These are phyloP conservation scores for Polymixis lichenea DNA, from an alignment of 2,888 invertebrate species.

Conservation along the genomic window DNA sequence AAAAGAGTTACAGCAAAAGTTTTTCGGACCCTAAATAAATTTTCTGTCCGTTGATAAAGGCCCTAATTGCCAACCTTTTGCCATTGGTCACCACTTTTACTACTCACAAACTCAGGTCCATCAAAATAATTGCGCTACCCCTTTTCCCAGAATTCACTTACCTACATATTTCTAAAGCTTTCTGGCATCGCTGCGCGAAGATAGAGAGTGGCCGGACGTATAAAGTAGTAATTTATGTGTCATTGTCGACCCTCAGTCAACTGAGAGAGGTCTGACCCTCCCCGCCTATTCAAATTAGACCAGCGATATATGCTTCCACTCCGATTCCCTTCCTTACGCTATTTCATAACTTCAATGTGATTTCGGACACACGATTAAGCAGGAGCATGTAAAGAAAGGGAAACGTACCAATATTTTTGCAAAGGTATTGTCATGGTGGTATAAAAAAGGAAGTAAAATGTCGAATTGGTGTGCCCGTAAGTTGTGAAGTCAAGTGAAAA, in stretches of 20 bases:
- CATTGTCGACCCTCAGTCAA: constrained; percentile 79
- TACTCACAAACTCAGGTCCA: constrained; percentile 32
- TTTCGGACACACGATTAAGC: constrained; percentile 78
- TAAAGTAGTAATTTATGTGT: constrained; percentile 82
- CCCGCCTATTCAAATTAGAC: constrained; percentile 82
- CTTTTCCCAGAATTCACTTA: constrained; percentile 49
- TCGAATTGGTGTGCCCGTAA: constrained; percentile 15
- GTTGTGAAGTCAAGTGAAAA: constrained; percentile 31
- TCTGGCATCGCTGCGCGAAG: constrained; percentile 41
- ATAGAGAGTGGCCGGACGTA: constrained; percentile 75
- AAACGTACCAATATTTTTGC: constrained; percentile 46
- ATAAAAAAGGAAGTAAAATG: constrained; percentile 24
- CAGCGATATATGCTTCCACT: constrained; percentile 73
- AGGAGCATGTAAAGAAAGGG: constrained; percentile 67
- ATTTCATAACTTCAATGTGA: constrained; percentile 77
- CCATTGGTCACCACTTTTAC: constrained; percentile 27
- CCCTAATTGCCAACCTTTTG: constrained; percentile 31
- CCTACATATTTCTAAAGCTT: constrained; percentile 66
- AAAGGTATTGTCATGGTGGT: constrained; percentile 42
- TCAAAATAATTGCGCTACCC: constrained; percentile 52
- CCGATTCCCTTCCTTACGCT: constrained; percentile 67
- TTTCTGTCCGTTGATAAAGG: constrained; percentile 9
- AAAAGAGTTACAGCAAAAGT: neutral
- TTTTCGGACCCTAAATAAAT: constrained; percentile 8
- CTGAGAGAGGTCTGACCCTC: constrained; percentile 73